phyloP scores from a whole-genome alignment of 2,888 invertebrate species.

The Habroteleia sp. region DNA sequence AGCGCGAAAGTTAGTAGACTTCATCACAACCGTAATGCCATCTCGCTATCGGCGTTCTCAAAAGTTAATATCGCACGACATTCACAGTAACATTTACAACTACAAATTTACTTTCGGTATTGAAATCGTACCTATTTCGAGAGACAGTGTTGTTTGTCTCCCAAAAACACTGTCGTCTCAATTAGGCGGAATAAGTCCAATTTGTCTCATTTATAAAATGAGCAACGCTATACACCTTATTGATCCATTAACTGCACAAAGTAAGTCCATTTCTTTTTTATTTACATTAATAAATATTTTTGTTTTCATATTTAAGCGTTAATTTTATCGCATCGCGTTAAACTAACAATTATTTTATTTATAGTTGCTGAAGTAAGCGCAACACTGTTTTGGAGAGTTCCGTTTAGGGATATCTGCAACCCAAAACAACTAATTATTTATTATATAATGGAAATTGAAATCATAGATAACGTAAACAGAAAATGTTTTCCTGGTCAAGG shows the following conservation, averaged over 20 bases:
- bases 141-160: slow-evolving; percentile 95
- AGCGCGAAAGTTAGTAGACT: slow-evolving; percentile 97
- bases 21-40: slow-evolving; percentile 93
- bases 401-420: slow-evolving; percentile 93
- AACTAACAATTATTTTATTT: slow-evolving; percentile 9
- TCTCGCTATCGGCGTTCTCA: slow-evolving; percentile 94
- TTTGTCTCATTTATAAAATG: slow-evolving; percentile 94
- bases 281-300: no score
- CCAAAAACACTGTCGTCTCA: slow-evolving; percentile 92
- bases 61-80: slow-evolving; percentile 97
- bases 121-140: slow-evolving; percentile 97
- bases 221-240: slow-evolving; percentile 95
- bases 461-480: slow-evolving; percentile 87
- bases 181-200: slow-evolving; percentile 92
- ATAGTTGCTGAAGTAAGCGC: slow-evolving; percentile 92
- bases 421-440: slow-evolving; percentile 96
- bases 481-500: slow-evolving; percentile 94
- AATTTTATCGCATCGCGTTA: no score
- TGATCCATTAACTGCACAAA: slow-evolving; percentile 93
- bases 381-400: slow-evolving; percentile 91
- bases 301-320: no score
- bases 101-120: slow-evolving; percentile 95
- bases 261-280: slow-evolving; percentile 83
- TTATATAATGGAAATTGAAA: slow-evolving; percentile 96
- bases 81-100: slow-evolving; percentile 97